Evolutionary conservation across 2,888 invertebrate genomes (phyloP), one percentile per base, ranked within the genome.

Genomic region (Scrobipalpa atriplicella): DNA sequence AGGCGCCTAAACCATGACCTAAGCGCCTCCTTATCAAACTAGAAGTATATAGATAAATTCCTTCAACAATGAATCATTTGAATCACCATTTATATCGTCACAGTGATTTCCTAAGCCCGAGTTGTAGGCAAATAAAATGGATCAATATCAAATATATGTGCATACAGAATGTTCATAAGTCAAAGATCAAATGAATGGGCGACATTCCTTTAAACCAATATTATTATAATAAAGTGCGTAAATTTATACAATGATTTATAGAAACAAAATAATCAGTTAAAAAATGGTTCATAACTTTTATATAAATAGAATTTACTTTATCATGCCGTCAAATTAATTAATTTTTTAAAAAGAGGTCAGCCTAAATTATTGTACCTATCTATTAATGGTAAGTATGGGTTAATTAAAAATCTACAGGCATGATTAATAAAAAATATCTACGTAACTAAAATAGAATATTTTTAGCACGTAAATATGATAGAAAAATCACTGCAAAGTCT

Each of bases 11-110:
- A n/a, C 29, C 11, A 64, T 54, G 64, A 54, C 11, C 54, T 51
- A 63, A 63, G 51, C 62, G 41, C 41, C 38, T n/a, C 36, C 38
- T 58, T 58, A 58, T 58, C 58, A 58, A 29, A 16, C 11, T 18
- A 10, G 9, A 10, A 18, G 9, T 52, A 16, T 19, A 19, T 19
- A 54, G 11, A 54, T 18, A 16, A 54, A 6, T 54, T 19, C 54
- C 19, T 11, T 19, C 8, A 52, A 52, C 11, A 10, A 54, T 54
- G 54, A 54, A 10, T 54, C 21, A 54, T 19, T 54, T 54, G 54
- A 54, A 19, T 54, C 9, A 3, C 21, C 19, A 10, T n/a, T n/a
- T n/a, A n/a, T 21, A 54, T 19, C 43, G 43, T 43, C 43, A 43
- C 43, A 43, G 43, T 41, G 39, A 43, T 43, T 43, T 13, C 43